Evolutionary conservation across 2,797 vertebrate genomes (phyloP).

Genomic region (Cyprinodon diabolis): DNA sequence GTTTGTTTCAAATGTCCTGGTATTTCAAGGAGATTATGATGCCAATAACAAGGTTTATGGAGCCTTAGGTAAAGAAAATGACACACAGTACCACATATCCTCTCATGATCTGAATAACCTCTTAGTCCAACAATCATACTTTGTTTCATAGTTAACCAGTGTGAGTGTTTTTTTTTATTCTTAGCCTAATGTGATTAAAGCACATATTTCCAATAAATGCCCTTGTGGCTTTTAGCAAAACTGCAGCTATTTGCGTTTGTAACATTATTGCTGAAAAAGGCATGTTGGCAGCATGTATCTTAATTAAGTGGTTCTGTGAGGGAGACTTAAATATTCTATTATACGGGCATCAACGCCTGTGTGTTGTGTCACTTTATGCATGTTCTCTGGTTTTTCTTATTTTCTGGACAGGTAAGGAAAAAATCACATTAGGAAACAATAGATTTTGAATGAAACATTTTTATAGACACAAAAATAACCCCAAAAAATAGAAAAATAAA

Average conservation of each 20-base stretch:
- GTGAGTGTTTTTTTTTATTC: background rate
- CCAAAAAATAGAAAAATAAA: background rate
- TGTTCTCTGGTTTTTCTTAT: background rate
- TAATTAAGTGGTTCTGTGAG: background rate
- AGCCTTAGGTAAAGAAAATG: too few relatives aligned
- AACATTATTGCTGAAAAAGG: background rate
- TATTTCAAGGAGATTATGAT: background rate
- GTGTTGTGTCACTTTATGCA: background rate
- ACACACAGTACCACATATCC: background rate
- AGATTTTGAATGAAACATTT: background rate
- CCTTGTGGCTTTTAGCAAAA: background rate
- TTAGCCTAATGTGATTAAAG: background rate
- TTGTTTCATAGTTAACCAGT: background rate
- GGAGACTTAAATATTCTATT: background rate
- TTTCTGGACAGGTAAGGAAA: background rate
- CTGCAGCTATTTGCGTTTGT: background rate
- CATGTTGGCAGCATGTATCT: background rate
- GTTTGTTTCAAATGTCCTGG: background rate
- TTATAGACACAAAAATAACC: background rate
- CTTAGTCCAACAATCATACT: background rate
- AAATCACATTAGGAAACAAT: background rate
- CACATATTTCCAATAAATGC: background rate
- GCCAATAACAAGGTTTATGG: background rate
- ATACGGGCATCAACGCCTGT: background rate
- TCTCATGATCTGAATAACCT: background rate